Evolutionary conservation across 2,888 invertebrate species (phyloP), one percentile per base, ranked within the genome.

Genomic region (Andrena minutula): DNA sequence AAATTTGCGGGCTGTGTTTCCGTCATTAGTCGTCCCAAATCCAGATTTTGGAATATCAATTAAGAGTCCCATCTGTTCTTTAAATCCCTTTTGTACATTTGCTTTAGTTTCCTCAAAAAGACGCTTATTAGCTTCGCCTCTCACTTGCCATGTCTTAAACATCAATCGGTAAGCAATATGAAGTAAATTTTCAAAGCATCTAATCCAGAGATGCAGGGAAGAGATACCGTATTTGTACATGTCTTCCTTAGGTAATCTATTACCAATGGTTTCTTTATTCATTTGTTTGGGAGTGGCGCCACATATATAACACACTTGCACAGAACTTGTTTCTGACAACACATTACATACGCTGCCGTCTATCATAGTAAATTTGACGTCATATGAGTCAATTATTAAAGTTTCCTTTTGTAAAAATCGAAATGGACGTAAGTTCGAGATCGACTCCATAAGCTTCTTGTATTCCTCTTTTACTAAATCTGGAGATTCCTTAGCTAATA

Each of bases 1-100:
- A 60, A 60, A 60, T 60, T 60, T 60, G 26, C 60, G 28, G 28
- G n/a, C 30, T 60, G 60, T 60, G 60, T 60, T 60, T 7, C 30
- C 53, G 53, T 53, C 53, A 53, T 53, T 53, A 23, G 20, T 53
- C n/a, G n/a, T 53, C 20, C 53, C 53, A 20, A n/a, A n/a, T 20
- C 53, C 23, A 20, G n/a, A 20, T 53, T 23, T 53, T 20, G 53
- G 53, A n/a, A 20, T n/a, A 53, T 53, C 53, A 20, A 53, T 20
- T 20, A 53, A 1, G 53, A 53, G 53, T n/a, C 53, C 53, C 53
- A 53, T 53, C 7, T 53, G 8, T 53, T 53, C 20, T 20, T 53
- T n/a, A 49, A 49, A 49, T n/a, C 16, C 49, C 12, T 16, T 49
- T n/a, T 16, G 16, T 49, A 49, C n/a, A n/a, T 49, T 49, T n/a